phyloP scores from a whole-genome alignment of 2,113 vertebrate genomes.

The Empidonax alnorum region DNA sequence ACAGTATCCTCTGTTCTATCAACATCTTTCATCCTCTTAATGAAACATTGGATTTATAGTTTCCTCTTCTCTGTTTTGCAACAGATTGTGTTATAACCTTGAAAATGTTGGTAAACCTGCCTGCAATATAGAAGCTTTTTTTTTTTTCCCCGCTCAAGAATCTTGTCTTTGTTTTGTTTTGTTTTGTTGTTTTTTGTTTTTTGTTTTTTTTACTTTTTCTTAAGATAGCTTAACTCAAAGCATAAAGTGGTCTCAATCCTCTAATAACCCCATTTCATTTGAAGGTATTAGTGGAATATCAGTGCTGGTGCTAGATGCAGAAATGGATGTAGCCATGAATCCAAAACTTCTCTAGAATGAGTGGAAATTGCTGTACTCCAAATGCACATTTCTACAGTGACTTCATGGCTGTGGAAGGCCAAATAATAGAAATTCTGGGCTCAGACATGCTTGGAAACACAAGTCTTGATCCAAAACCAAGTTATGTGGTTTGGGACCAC shows the following conservation, averaged over 20 bases:
- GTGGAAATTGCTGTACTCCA: background rate
- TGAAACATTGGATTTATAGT: background rate
- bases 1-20: background rate
- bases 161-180: background rate
- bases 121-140: rapidly evolving
- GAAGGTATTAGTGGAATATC: background rate
- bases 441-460: background rate
- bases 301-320: background rate
- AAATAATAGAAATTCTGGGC: slow-evolving; percentile 7
- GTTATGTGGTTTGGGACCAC: background rate
- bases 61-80: background rate
- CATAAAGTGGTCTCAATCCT: background rate
- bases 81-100: background rate
- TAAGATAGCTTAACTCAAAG: background rate
- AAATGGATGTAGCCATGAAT: background rate
- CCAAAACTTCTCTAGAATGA: background rate
- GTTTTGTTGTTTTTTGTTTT: too few species aligned
- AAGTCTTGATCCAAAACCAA: background rate
- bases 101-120: background rate
- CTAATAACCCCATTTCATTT: background rate
- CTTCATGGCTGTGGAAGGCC: background rate
- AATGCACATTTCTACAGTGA: background rate
- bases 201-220: background rate
- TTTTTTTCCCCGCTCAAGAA: background rate
- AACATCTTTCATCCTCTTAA: background rate